phyloP scores from a whole-genome alignment of 2,888 invertebrate species.

The Acronicta psi region DNA sequence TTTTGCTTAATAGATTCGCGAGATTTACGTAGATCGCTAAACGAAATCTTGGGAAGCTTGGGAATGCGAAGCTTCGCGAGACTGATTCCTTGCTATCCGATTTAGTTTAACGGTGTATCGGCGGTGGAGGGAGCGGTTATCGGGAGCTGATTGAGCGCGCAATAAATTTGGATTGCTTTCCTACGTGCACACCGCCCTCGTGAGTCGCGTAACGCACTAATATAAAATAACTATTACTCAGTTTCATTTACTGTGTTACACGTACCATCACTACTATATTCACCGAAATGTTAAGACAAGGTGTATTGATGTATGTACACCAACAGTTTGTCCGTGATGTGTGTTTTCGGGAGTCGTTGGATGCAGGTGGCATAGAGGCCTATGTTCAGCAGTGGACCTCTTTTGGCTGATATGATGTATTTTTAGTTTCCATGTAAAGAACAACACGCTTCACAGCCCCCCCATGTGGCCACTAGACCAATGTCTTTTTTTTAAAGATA shows the following conservation, averaged over 20 bases:
- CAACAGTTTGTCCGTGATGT: background rate
- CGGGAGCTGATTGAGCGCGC: conserved; percentile 74
- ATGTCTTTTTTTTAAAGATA: too few species aligned
- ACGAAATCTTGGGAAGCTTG: conserved; percentile 51
- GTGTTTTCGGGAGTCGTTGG: too few species aligned
- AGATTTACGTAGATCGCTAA: conserved; percentile 32
- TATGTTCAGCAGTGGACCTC: too few species aligned
- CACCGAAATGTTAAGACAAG: background rate
- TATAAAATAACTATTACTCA: conserved; percentile 31
- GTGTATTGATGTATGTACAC: background rate
- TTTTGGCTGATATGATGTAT: too few species aligned
- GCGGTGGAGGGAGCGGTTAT: conserved; percentile 65
- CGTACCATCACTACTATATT: background rate
- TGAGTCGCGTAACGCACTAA: conserved; percentile 44
- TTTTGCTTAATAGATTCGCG: conserved; percentile 23
- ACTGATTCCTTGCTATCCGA: conserved; percentile 60
- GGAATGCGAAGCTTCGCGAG: conserved; percentile 48
- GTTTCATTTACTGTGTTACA: conserved; percentile 21
- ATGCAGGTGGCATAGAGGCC: too few species aligned
- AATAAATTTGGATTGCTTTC: conserved; percentile 78
- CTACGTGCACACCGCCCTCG: conserved; percentile 61
- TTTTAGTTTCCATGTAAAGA: too few species aligned
- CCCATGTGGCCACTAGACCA: too few species aligned
- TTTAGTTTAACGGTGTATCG: conserved; percentile 60
- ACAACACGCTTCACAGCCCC: too few species aligned